Percentiles rank a stretch among this genome's conserved stretches.
These are phyloP conservation scores for Drosophila borealis DNA, from an alignment of 2,888 invertebrate species.

Conservation along the genomic window DNA sequence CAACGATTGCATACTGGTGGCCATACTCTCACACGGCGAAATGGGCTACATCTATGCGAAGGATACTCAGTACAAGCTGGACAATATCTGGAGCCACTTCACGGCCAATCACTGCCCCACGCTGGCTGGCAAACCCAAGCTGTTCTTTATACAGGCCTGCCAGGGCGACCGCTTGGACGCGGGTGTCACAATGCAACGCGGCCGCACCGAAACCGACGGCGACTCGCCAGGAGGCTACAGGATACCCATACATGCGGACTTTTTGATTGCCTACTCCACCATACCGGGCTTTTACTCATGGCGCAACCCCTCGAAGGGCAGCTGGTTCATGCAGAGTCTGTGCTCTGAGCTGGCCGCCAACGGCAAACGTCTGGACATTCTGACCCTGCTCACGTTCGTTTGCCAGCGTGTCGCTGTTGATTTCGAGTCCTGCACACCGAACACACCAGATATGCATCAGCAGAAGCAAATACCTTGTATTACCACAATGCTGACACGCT, in stretches of 20 bases:
- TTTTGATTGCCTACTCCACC: constrained; percentile 96
- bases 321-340: constrained; percentile 98
- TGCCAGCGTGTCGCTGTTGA: constrained; percentile 94
- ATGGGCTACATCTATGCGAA: constrained; percentile 93
- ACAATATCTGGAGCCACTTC: constrained; percentile 91
- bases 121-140: constrained; percentile 92
- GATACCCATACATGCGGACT: constrained; percentile 96
- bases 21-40: constrained; percentile 96
- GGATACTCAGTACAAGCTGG: constrained; percentile 93
- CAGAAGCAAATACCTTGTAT: constrained; percentile 97
- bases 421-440: constrained; percentile 95
- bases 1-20: constrained; percentile 92
- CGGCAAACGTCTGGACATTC: constrained; percentile 91
- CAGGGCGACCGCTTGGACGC: constrained; percentile 94
- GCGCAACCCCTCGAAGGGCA: constrained; percentile 91
- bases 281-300: constrained; percentile 97
- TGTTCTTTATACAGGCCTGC: constrained; percentile 94
- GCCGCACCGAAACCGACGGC: constrained; percentile 90
- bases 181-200: constrained; percentile 88
- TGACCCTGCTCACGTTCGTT: constrained; percentile 94
- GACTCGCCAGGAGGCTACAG: constrained; percentile 88
- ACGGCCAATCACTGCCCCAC: constrained; percentile 93
- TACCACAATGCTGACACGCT: constrained; percentile 95
- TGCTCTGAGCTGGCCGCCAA: constrained; percentile 91
- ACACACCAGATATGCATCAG: constrained; percentile 91